Conservation (phyloP, 2,888 invertebrate species). For the Cristatella mucedo region DNA sequence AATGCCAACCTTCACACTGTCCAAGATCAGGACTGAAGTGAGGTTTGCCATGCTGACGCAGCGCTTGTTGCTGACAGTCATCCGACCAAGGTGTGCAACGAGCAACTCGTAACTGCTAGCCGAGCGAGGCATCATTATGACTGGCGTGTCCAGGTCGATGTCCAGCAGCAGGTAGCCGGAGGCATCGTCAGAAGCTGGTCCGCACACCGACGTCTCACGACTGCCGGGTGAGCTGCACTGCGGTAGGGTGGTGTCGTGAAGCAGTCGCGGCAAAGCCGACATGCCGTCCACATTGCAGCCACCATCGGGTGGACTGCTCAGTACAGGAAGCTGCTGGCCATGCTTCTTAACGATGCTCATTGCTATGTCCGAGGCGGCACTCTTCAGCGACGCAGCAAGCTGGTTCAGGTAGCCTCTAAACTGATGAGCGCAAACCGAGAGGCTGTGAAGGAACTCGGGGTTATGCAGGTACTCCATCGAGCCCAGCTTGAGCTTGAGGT, state of each 20-base stretch:
- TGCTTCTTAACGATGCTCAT: constrained; percentile 50
- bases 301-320: too few species aligned
- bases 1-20: background rate
- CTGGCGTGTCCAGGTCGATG: constrained; percentile 72
- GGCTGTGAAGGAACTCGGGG: constrained; percentile 63
- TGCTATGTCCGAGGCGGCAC: constrained; percentile 84
- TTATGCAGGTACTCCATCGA: constrained; percentile 87
- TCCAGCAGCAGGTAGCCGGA: too few species aligned
- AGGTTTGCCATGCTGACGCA: too few species aligned
- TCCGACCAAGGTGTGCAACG: constrained; percentile 79
- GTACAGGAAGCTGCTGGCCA: too few species aligned
- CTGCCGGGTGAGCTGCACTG: too few species aligned
- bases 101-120: constrained; percentile 64
- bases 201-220: too few species aligned
- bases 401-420: constrained; percentile 73
- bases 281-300: too few species aligned
- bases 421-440: constrained; percentile 72
- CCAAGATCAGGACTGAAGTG: background rate
- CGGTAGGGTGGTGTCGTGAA: too few species aligned
- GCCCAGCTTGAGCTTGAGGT: constrained; percentile 53
- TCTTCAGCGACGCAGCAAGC: constrained; percentile 65
- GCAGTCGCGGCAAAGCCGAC: too few species aligned
- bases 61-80: constrained; percentile 42
- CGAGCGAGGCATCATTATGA: constrained; percentile 67
- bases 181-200: too few species aligned